Conservation (phyloP, 2,797 vertebrate species). For the Sciaenops ocellatus region DNA sequence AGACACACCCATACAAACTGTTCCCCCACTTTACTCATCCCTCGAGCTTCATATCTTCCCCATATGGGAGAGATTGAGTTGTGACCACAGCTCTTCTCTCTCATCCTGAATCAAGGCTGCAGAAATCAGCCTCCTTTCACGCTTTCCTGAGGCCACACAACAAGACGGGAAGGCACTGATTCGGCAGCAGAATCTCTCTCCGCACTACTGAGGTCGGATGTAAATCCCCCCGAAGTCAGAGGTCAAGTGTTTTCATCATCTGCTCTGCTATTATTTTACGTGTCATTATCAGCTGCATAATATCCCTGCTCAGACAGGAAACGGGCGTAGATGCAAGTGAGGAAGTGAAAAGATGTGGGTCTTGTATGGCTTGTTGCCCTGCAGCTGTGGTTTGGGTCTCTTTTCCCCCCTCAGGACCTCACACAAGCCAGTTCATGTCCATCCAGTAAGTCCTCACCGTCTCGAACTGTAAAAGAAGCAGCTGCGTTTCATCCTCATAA, state of each 20-base stretch:
- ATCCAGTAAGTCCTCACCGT: slow-evolving; percentile 59
- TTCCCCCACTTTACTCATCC: slow-evolving; percentile 61
- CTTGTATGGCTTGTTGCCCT: slow-evolving; percentile 70
- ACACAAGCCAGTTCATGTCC: slow-evolving; percentile 66
- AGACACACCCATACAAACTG: slow-evolving; percentile 19
- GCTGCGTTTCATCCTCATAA: slow-evolving; percentile 74
- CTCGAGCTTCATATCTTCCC: slow-evolving; percentile 70
- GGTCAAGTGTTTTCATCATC: slow-evolving; percentile 77
- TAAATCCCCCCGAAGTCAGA: slow-evolving; percentile 60
- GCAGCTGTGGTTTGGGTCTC: slow-evolving; percentile 73
- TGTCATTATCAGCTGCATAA: slow-evolving; percentile 71
- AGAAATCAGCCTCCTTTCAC: slow-evolving; percentile 78
- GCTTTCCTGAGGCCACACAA: slow-evolving; percentile 80
- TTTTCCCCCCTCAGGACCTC: slow-evolving; percentile 62
- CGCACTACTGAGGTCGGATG: slow-evolving; percentile 62
- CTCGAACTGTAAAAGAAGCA: slow-evolving; percentile 65
- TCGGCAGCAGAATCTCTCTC: slow-evolving; percentile 57
- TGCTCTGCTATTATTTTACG: slow-evolving; percentile 66
- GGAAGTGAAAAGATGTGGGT: slow-evolving; percentile 60
- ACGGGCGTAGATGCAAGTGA: slow-evolving; percentile 45
- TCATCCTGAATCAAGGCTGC: slow-evolving; percentile 78
- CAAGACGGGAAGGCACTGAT: slow-evolving; percentile 67
- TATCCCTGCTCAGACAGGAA: slow-evolving; percentile 66
- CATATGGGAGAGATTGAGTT: slow-evolving; percentile 83
- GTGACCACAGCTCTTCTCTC: slow-evolving; percentile 75